Base-by-base conservation (phyloP, 2,888 invertebrate genomes). In the Mythimna impura region DNA sequence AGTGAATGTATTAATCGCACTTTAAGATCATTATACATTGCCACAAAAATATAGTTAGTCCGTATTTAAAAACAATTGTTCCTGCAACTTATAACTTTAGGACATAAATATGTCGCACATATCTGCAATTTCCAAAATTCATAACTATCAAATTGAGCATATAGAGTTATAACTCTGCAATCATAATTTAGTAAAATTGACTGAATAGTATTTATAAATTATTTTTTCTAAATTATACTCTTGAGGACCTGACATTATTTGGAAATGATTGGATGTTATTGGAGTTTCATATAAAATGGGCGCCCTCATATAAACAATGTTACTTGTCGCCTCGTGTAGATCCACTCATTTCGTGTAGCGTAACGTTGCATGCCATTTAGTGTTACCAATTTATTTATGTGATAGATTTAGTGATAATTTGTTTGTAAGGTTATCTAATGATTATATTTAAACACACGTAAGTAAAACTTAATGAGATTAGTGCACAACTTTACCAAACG, bases 331-430 rank as follows among this genome's bases (percentile, higher is more conserved):
- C 36, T 79, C 2, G 52, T 66, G 66, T 55, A 65, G 54, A 67
- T 63, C 43, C 43, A 47, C 30, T 68, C 40, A 2, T 71, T 47
- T 52, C 54, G 60, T 67, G 60, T 71, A 70, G 70, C 66, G 36
- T 52, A 67, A 72, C 61, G 47, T 83, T 80, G 75, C 84, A 81
- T 71, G 71, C 50, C 54, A 69, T 82, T 66, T 81, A 82, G 74
- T 43, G 64, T 75, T 72, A 82, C 47, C 55, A 66, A 66, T 58
- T 81, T 86, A 85, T 89, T 89, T 88, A 91, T 93, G 92, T 93
- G 90, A 91, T 93, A 91, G 84, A 86, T 76, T n/a, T 91, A 92
- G 89, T 90, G 82, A 89, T 90, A 89, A 80, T 83, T 82, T 78
- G 47, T 69, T 78, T 76, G 17, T 87, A 86, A 78, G 76, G 66